These are phyloP conservation scores for Spea bombifrons DNA, from an alignment of 2,113 vertebrate species.

Conservation along the genomic window DNA sequence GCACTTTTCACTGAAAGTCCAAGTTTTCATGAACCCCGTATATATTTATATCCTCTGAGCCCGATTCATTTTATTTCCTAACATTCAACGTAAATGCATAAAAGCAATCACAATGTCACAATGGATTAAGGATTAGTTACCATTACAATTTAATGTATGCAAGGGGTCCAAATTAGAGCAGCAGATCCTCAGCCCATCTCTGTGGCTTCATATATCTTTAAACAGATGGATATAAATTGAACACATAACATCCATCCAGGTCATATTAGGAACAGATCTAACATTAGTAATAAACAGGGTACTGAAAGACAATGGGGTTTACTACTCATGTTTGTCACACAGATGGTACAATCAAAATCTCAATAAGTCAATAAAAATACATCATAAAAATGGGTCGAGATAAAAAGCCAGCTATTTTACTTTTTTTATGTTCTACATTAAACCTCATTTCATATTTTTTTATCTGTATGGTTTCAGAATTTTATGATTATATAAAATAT, in stretches of 20 bases:
- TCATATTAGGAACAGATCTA: neutral
- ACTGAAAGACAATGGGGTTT: neutral
- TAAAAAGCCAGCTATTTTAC: no score
- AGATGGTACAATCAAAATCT: neutral
- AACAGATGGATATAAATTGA: constrained; percentile 3
- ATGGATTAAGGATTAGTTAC: neutral
- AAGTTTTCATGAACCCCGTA: neutral
- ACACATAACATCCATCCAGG: neutral
- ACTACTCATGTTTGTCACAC: neutral
- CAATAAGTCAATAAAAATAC: neutral
- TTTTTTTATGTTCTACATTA: no score
- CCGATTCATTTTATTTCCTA: neutral
- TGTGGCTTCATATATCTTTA: neutral
- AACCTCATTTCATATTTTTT: no score
- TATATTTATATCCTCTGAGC: neutral
- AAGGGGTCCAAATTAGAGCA: neutral
- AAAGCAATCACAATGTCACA: neutral
- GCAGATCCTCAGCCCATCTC: neutral
- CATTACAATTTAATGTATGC: neutral
- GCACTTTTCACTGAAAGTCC: no score
- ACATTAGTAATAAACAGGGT: neutral
- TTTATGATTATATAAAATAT: no score
- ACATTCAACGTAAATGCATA: neutral
- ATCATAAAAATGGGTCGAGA: no score
- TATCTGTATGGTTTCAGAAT: no score